Evolutionary conservation across 2,113 vertebrate species (phyloP), one percentile per base, ranked within the genome.

Genomic region (Glaucomys volans): DNA sequence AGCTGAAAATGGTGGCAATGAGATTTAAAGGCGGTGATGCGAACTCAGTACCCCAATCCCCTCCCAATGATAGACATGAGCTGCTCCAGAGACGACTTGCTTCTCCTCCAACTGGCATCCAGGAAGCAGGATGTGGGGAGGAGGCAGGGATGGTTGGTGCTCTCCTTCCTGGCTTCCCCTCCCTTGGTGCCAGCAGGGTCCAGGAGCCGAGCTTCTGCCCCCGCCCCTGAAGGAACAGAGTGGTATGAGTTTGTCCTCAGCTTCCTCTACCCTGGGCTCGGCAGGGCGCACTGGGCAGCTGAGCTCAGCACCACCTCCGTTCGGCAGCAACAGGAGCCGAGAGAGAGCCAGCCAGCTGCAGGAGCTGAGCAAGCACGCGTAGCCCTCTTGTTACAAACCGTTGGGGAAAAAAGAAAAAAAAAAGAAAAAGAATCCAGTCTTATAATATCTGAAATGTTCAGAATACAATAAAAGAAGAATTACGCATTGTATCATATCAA

Each of bases 401-500:
- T 40, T 54, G 47, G 0, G 35, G 17, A 44, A 44, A 72, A 81
- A n/a, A 57, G 24, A 47, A 62, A 40, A 37, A 57, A 64, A 72
- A 57, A 71, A 24, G 44, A 9, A 76, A 77, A 44, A 89, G 62
- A 90, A 93, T 40, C 32, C 57, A 87, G 30, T 85, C 62, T 96
- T 90, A 52, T 67, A 85, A 88, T 66, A 76, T n/a, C 30, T 82
- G 64, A 94, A 85, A 47, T 44, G 66, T 91, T 81, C 52, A 79
- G 32, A 32, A 79, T 75, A 62, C 22, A 91, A 84, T 87, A 83
- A 66, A 69, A 47, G 69, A 74, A 85, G 54, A 76, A 84, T 76
- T 14, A 40, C 72, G 88, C 62, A 71, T 90, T n/a, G 71, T 66
- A 92, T 93, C 76, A 75, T 69, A 86, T 2, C 66, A 85, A 72